phyloP scores from a whole-genome alignment of 2,113 vertebrate species.

The Galemys pyrenaicus region DNA sequence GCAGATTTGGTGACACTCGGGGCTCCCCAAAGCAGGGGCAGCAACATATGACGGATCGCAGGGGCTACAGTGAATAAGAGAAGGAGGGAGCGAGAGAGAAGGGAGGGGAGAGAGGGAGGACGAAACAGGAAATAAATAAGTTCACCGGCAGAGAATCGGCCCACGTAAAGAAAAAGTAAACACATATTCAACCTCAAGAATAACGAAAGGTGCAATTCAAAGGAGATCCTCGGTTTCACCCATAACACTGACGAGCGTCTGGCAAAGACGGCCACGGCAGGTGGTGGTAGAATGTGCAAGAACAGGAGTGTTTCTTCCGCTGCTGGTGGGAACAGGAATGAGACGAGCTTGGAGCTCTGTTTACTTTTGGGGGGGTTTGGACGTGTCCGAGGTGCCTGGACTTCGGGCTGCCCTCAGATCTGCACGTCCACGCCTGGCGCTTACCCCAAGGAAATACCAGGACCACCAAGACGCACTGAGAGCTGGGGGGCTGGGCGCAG shows the following conservation, averaged over 20 bases:
- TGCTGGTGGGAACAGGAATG: not conserved
- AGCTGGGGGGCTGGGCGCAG: not conserved
- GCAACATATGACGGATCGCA: not conserved
- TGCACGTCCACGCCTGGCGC: not conserved
- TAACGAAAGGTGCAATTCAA: not conserved
- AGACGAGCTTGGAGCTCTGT: rapidly evolving
- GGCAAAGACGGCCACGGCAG: not conserved
- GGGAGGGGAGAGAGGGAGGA: too few relatives aligned
- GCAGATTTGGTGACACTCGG: not conserved
- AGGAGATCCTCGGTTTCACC: not conserved
- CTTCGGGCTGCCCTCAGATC: not conserved
- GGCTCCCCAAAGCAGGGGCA: not conserved
- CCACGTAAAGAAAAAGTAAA: not conserved
- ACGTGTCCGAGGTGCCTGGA: rapidly evolving
- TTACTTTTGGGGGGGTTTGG: not conserved
- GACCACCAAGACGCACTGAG: rapidly evolving
- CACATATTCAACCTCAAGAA: not conserved
- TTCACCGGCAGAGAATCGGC: not conserved
- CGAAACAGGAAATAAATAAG: not conserved
- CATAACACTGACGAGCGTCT: not conserved
- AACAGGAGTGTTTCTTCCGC: not conserved
- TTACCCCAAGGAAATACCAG: not conserved
- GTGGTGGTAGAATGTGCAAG: not conserved
- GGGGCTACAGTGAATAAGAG: not conserved
- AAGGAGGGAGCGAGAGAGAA: not conserved